Conservation (phyloP, 2,113 vertebrate species). For the Mesembrinibis cayennensis region DNA sequence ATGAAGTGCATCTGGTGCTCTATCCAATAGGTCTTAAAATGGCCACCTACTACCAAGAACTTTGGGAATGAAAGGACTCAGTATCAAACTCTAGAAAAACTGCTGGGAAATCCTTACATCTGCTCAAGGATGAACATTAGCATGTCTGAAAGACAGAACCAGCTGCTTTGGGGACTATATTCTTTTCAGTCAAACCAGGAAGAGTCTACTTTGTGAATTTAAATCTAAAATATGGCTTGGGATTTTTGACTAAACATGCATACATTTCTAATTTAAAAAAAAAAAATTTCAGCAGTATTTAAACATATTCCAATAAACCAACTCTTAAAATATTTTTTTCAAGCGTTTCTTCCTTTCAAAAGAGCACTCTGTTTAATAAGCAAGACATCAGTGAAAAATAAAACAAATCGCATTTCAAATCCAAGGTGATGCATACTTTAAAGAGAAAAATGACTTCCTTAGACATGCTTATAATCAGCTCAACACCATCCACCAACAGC, state of each 20-base stretch:
- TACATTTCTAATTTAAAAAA: not conserved
- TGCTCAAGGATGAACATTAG: not conserved
- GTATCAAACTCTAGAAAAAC: not conserved
- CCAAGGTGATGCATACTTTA: not conserved
- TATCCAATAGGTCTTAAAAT: not conserved
- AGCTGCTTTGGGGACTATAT: not conserved
- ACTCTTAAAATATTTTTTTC: not conserved
- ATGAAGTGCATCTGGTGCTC: not conserved
- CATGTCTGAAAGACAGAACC: not conserved
- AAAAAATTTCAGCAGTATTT: not conserved
- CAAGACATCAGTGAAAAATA: not conserved
- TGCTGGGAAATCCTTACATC: not conserved
- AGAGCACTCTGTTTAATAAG: not conserved
- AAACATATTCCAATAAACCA: not conserved
- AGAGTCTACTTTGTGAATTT: not conserved
- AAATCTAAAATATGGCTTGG: not conserved
- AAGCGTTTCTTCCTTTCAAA: not conserved
- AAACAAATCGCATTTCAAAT: not conserved
- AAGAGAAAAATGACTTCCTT: slow-evolving; percentile 21
- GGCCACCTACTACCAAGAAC: not conserved
- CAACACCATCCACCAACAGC: not conserved
- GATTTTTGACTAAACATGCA: not conserved
- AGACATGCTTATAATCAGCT: not conserved
- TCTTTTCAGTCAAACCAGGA: not conserved
- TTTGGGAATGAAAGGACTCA: not conserved